Evolutionary conservation across 2,888 invertebrate genomes (phyloP).

Genomic region (Osmoderma eremita): DNA sequence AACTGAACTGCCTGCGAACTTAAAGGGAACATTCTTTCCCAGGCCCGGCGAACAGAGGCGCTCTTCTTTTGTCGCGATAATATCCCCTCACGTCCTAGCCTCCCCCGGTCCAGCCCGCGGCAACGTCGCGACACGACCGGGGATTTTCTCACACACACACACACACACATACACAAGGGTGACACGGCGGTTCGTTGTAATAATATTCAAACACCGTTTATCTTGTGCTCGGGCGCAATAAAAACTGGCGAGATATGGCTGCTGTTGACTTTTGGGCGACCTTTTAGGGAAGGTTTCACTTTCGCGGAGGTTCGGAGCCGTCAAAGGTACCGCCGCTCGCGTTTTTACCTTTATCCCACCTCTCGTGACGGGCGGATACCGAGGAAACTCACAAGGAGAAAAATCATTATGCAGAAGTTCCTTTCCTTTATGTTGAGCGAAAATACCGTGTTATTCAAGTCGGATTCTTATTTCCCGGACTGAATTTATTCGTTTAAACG

Average conservation of each 20-base stretch:
- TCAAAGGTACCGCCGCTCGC: no score
- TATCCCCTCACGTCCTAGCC: not conserved
- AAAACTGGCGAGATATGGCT: conserved; percentile 33
- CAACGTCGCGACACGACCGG: conserved; percentile 21
- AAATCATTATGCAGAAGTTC: no score
- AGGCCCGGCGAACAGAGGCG: conserved; percentile 23
- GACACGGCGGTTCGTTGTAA: conserved; percentile 9
- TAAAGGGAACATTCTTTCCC: conserved; percentile 31
- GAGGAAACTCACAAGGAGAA: no score
- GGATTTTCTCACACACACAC: conserved; percentile 29
- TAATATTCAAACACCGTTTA: conserved; percentile 37
- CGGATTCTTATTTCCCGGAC: no score
- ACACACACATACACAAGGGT: not conserved
- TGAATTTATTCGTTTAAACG: no score
- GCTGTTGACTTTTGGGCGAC: conserved; percentile 28
- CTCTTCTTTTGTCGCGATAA: conserved; percentile 33
- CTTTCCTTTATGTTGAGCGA: no score
- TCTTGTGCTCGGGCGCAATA: conserved; percentile 36
- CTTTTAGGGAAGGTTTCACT: conserved; percentile 15
- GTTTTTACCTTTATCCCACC: no score
- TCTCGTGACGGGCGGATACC: no score
- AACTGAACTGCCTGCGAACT: conserved; percentile 22
- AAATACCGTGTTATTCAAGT: no score
- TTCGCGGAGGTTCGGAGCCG: conserved; percentile 12
- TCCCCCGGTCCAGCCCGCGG: not conserved